These are phyloP conservation scores for Acyrthosiphon pisum DNA, from an alignment of 1,140 invertebrate species.

Conservation along the genomic window DNA sequence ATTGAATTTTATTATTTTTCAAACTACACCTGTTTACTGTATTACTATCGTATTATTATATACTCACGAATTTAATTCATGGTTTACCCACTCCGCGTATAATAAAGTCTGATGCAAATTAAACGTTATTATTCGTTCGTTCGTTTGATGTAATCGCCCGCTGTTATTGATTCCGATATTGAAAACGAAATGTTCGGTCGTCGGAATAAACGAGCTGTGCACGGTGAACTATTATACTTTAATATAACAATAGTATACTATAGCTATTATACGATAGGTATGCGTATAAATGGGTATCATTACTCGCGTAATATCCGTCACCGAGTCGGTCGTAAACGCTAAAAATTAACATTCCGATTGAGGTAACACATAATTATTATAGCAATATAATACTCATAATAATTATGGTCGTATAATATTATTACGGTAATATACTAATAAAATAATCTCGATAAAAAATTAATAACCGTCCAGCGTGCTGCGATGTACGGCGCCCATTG, in stretches of 20 bases:
- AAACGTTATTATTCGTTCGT: not conserved
- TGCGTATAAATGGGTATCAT: not conserved
- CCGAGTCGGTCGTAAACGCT: not conserved
- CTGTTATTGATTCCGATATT: not conserved
- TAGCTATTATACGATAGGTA: no score
- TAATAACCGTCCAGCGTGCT: not conserved
- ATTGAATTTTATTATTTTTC: not conserved
- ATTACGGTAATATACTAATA: not conserved
- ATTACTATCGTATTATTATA: not conserved
- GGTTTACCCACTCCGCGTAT: not conserved
- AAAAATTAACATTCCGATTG: no score
- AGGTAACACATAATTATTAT: not conserved
- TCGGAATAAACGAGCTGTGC: not conserved
- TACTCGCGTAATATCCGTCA: not conserved
- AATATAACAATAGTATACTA: not conserved
- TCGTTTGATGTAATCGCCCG: not conserved
- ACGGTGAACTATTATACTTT: not conserved
- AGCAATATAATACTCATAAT: not conserved
- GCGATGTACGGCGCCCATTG: not conserved
- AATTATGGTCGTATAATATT: not conserved
- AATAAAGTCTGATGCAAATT: not conserved
- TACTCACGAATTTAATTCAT: not conserved
- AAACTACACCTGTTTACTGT: not conserved
- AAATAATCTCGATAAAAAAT: not conserved
- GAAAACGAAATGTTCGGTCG: not conserved